Conservation (phyloP, 37 sponge, comb jelly and placozoan genomes). For the Ianthella basta region DNA sequence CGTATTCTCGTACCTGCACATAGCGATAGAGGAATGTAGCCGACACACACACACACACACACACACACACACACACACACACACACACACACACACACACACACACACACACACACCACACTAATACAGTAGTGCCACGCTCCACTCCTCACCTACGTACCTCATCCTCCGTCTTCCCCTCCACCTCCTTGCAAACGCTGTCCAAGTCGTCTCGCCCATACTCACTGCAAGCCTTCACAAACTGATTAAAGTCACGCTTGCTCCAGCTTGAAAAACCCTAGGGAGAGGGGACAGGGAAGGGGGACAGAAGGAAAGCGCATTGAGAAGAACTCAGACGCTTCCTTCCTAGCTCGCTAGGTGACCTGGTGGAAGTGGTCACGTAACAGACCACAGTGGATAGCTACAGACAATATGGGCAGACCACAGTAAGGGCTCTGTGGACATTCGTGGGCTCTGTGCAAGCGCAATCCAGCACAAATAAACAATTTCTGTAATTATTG, state of each 20-base stretch:
- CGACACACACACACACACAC: neutral
- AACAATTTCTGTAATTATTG: too few relatives aligned
- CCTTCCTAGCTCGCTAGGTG: too few relatives aligned
- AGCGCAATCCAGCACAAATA: too few relatives aligned
- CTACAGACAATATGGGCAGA: too few relatives aligned
- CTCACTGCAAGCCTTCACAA: slow-evolving; percentile 93
- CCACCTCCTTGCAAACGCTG: slow-evolving; percentile 86
- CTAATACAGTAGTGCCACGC: neutral
- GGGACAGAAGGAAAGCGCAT: too few relatives aligned
- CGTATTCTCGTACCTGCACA: slow-evolving; percentile 83
- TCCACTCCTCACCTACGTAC: slow-evolving; percentile 41
- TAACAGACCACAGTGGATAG: neutral
- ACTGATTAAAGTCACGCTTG: slow-evolving; percentile 97
- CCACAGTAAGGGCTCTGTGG: too few relatives aligned
- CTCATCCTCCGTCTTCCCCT: slow-evolving; percentile 93
- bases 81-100: slow-evolving; percentile 5
- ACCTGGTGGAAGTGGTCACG: too few relatives aligned
- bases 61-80: neutral
- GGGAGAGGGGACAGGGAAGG: neutral
- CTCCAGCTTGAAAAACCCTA: slow-evolving; percentile 95
- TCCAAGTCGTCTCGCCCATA: slow-evolving; percentile 93
- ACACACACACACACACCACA: slow-evolving; percentile 4
- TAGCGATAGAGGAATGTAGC: neutral
- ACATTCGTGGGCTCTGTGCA: too few relatives aligned
- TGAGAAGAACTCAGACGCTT: too few relatives aligned